Evolutionary conservation across 2,797 vertebrate species (phyloP).

Genomic region (Enteromius mattozi): DNA sequence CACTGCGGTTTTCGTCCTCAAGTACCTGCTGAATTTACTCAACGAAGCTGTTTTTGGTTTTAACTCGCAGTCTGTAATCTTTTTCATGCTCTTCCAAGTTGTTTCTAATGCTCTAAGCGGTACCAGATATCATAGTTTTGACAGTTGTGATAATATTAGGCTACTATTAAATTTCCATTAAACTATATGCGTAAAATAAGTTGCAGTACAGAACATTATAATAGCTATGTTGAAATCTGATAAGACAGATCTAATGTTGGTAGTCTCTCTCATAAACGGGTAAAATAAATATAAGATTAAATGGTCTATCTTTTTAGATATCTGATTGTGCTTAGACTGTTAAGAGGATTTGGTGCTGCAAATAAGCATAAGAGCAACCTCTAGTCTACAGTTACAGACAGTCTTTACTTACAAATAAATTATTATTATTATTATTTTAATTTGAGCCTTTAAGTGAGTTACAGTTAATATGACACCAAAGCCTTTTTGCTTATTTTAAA

Average conservation of each 20-base stretch:
- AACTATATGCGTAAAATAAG: neutral
- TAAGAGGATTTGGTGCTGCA: conserved; percentile 68
- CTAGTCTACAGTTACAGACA: conserved; percentile 46
- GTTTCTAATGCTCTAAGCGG: neutral
- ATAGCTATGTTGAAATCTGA: neutral
- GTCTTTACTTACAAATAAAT: neutral
- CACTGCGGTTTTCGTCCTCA: conserved; percentile 29
- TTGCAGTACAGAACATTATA: neutral
- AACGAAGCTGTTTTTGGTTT: neutral
- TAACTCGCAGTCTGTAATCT: neutral
- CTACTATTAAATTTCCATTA: neutral
- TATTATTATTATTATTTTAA: neutral
- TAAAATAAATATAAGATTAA: conserved; percentile 54
- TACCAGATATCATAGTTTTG: neutral
- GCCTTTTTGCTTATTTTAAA: neutral
- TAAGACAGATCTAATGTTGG: neutral
- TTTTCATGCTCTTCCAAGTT: neutral
- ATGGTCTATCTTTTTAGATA: conserved; percentile 52
- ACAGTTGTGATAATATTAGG: neutral
- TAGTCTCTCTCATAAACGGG: conserved; percentile 4
- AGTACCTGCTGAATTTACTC: conserved; percentile 1
- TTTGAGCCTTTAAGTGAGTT: neutral
- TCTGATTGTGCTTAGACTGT: conserved; percentile 43
- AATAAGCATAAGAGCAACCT: conserved; percentile 56
- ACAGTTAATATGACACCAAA: neutral